phyloP scores from a whole-genome alignment of 2,888 invertebrate species.

The Tenthredo scrophulariae region DNA sequence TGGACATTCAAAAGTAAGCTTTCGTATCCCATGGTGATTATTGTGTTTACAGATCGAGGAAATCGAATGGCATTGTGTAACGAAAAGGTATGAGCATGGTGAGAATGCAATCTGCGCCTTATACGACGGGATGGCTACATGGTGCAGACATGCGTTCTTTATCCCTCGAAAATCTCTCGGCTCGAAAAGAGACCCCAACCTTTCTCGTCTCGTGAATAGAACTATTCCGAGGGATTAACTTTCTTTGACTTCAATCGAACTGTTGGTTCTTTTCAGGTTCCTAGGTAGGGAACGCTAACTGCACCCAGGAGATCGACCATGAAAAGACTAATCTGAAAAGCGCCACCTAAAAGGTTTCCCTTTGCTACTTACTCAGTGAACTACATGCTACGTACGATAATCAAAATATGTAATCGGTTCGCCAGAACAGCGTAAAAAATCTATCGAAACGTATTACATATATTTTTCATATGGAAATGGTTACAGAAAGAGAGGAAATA shows the following conservation, averaged over 20 bases:
- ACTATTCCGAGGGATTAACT: constrained; percentile 52
- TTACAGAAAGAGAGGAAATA: neutral
- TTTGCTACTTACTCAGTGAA: constrained; percentile 33
- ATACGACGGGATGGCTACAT: neutral
- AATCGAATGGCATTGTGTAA: constrained; percentile 10
- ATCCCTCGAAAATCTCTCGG: constrained; percentile 40
- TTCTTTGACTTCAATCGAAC: constrained; percentile 52
- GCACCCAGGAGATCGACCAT: constrained; percentile 51
- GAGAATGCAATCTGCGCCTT: constrained; percentile 19
- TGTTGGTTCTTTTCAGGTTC: constrained; percentile 45
- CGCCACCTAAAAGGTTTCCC: constrained; percentile 46
- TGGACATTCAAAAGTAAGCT: neutral
- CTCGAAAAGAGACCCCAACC: constrained; percentile 19
- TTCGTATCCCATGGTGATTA: neutral
- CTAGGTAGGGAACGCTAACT: constrained; percentile 34
- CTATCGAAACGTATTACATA: neutral
- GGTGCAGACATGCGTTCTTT: constrained; percentile 18
- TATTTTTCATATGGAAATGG: neutral
- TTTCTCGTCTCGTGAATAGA: constrained; percentile 21
- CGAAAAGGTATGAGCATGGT: constrained; percentile 10
- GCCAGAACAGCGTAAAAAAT: neutral
- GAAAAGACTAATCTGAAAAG: constrained; percentile 51
- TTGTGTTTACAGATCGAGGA: neutral
- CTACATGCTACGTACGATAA: constrained; percentile 24
- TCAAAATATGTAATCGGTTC: constrained; percentile 12